Evolutionary conservation across 2,888 invertebrate species (phyloP).

Genomic region (Agriopis aurantiaria): DNA sequence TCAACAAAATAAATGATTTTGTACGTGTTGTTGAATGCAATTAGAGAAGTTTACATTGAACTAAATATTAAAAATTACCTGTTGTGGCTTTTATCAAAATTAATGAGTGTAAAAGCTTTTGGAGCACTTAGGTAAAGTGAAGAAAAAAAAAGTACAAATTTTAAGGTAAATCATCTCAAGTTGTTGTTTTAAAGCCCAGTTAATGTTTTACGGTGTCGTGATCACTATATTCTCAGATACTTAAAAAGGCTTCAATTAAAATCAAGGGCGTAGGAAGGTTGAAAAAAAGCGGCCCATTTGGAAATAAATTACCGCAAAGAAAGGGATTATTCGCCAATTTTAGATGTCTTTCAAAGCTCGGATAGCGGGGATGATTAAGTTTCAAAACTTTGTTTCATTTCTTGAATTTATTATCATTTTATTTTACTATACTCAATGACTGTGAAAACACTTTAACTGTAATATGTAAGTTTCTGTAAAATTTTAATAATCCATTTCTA

Average conservation of each 20-base stretch:
- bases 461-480: slow-evolving; percentile 38
- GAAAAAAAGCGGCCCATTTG: slow-evolving; percentile 55
- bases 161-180: slow-evolving; percentile 24
- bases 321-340: slow-evolving; percentile 65
- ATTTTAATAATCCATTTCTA: not conserved
- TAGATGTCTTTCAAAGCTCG: slow-evolving; percentile 60
- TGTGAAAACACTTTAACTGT: slow-evolving; percentile 49
- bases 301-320: slow-evolving; percentile 62
- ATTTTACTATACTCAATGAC: slow-evolving; percentile 51
- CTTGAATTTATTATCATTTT: slow-evolving; percentile 58
- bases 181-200: slow-evolving; percentile 27
- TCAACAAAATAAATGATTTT: not conserved
- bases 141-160: slow-evolving; percentile 14
- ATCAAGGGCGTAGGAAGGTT: slow-evolving; percentile 50
- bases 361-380: slow-evolving; percentile 60
- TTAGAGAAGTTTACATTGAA: not conserved
- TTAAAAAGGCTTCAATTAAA: slow-evolving; percentile 54
- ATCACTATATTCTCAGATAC: slow-evolving; percentile 31
- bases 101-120: slow-evolving; percentile 20
- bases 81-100: slow-evolving; percentile 20
- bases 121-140: slow-evolving; percentile 38
- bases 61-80: not conserved
- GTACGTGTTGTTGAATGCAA: too few relatives aligned
- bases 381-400: slow-evolving; percentile 60
- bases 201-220: slow-evolving; percentile 37